Percentiles rank a stretch among this genome's conserved stretches.
phyloP scores from a whole-genome alignment of 1,140 invertebrate species.

The Monochamus saltuarius region DNA sequence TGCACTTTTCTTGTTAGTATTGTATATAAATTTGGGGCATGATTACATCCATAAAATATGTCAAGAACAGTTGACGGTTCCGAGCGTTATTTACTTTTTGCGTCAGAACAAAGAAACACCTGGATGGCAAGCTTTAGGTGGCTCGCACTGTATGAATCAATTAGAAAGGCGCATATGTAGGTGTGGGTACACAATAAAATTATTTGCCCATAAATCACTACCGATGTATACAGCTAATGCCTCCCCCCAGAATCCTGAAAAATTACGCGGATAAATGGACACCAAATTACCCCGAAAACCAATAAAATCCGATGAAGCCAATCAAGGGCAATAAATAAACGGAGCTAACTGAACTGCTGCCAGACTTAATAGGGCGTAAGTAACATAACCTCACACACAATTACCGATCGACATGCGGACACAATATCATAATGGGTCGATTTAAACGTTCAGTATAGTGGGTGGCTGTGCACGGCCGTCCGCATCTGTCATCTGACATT shows the following conservation, averaged over 20 bases:
- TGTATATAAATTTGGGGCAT: too few relatives aligned
- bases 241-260: background rate
- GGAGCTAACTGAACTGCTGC: background rate
- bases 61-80: too few relatives aligned
- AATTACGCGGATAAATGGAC: background rate
- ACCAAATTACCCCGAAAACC: conserved; percentile 2
- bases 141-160: too few relatives aligned
- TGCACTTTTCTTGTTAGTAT: too few relatives aligned
- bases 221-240: background rate
- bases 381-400: background rate
- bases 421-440: background rate
- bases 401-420: background rate
- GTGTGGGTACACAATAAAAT: too few relatives aligned
- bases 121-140: too few relatives aligned
- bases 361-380: conserved; percentile 1
- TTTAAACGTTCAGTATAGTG: conserved; percentile 1
- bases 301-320: conserved; percentile 2
- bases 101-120: too few relatives aligned
- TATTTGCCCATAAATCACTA: too few relatives aligned
- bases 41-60: too few relatives aligned
- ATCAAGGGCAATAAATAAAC: conserved; percentile 6
- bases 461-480: background rate
- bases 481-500: conserved; percentile 5
- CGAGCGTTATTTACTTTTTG: too few relatives aligned
- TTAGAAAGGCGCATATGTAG: too few relatives aligned